Conservation (phyloP, 2,113 vertebrate genomes). For the Pteronura brasiliensis region DNA sequence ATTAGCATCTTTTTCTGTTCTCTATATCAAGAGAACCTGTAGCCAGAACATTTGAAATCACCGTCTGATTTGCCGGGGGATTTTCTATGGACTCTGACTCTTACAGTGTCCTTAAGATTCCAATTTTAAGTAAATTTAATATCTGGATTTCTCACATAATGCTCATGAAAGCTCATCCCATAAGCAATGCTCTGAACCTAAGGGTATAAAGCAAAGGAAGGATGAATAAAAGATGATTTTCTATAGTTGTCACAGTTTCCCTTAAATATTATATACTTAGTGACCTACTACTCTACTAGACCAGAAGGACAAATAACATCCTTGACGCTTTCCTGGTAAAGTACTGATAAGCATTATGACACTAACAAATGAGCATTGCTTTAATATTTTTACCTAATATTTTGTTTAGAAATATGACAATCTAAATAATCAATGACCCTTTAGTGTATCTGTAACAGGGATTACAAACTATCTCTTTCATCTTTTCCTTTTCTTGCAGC, state of each 20-base stretch:
- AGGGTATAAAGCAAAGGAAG: neutral
- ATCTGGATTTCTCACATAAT: neutral
- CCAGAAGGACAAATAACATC: neutral
- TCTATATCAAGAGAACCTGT: neutral
- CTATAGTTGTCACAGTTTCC: neutral
- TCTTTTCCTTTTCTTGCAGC: slow-evolving; percentile 56
- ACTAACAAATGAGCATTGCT: neutral
- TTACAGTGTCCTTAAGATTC: neutral
- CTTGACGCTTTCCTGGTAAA: slow-evolving; percentile 19
- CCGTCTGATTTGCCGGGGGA: neutral
- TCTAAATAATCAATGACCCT: slow-evolving; percentile 71
- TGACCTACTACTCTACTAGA: neutral
- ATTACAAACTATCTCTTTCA: slow-evolving; percentile 67
- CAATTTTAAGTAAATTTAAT: neutral
- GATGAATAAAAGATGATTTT: neutral
- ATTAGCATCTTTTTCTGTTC: neutral
- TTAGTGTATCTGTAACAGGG: neutral
- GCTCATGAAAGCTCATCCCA: neutral
- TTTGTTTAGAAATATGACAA: slow-evolving; percentile 74
- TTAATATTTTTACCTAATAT: slow-evolving; percentile 59
- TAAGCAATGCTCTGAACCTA: neutral
- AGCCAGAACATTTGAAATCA: neutral
- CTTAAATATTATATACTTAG: neutral
- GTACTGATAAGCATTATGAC: slow-evolving; percentile 1
- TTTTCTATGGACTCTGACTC: neutral